Percentiles rank a stretch among this genome's conserved stretches.
Evolutionary conservation across 2,888 invertebrate genomes (phyloP).

Genomic region (Ormyrus labotus): DNA sequence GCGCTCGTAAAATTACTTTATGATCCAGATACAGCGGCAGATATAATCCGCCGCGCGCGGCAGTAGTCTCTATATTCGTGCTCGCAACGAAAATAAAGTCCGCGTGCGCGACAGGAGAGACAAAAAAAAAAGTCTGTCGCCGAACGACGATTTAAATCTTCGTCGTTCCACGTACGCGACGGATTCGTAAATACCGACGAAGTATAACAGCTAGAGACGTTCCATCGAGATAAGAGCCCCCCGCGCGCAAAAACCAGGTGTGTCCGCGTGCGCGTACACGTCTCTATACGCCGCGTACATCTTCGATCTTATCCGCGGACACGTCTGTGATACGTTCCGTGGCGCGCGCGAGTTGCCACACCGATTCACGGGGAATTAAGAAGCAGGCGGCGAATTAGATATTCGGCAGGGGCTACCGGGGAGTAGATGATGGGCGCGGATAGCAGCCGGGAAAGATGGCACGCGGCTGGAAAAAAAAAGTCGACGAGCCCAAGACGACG

Average conservation of each 20-base stretch:
- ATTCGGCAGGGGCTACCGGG: no score
- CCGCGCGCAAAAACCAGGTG: slow-evolving; percentile 21
- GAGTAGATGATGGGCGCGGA: no score
- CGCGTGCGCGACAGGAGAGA: no score
- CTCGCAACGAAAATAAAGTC: not conserved
- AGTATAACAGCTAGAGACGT: slow-evolving; percentile 33
- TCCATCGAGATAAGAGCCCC: slow-evolving; percentile 33
- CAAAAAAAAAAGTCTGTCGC: not conserved
- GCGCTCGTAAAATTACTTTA: slow-evolving; percentile 40
- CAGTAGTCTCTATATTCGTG: slow-evolving; percentile 3
- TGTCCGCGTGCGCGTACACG: slow-evolving; percentile 19
- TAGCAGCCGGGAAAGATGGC: no score
- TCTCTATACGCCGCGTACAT: not conserved
- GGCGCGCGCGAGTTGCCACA: no score
- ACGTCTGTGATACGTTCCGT: no score
- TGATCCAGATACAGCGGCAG: slow-evolving; percentile 10
- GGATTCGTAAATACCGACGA: slow-evolving; percentile 32
- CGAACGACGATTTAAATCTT: slow-evolving; percentile 12
- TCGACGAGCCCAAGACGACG: no score
- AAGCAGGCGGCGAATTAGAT: no score
- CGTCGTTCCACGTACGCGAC: not conserved
- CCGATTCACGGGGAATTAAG: no score
- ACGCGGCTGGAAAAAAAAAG: no score
- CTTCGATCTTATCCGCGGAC: slow-evolving; percentile 12
- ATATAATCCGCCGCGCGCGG: not conserved